Conservation (phyloP, 2,797 vertebrate species). For the Spondyliosoma cantharus region DNA sequence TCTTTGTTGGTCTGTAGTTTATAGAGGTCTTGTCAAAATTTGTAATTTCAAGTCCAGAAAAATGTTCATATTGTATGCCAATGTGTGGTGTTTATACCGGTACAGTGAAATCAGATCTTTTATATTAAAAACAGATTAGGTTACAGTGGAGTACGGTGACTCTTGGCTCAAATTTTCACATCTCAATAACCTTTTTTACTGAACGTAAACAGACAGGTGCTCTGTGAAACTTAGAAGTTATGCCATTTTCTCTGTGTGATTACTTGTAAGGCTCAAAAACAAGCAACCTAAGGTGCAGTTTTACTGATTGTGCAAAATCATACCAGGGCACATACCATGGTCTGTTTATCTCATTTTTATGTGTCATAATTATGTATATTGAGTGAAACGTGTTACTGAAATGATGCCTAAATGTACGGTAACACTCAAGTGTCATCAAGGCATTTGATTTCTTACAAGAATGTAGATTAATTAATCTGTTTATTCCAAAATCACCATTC, state of each 20-base stretch:
- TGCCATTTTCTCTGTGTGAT: constrained; percentile 35
- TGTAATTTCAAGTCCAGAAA: constrained; percentile 32
- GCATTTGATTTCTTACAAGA: constrained; percentile 32
- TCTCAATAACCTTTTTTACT: neutral
- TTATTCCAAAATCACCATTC: constrained; percentile 19
- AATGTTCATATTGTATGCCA: constrained; percentile 47
- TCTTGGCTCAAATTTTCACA: constrained; percentile 11
- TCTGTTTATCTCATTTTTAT: constrained; percentile 25
- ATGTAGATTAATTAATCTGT: constrained; percentile 29
- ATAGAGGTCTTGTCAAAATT: constrained; percentile 29
- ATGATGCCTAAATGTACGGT: constrained; percentile 20
- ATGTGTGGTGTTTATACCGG: constrained; percentile 46
- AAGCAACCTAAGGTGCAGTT: constrained; percentile 14
- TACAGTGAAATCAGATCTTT: constrained; percentile 47
- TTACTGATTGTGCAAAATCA: constrained; percentile 16
- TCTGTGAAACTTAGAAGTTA: constrained; percentile 19
- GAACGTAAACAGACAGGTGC: constrained; percentile 5
- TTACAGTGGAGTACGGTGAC: constrained; percentile 27
- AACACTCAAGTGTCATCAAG: neutral
- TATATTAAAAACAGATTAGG: constrained; percentile 33
- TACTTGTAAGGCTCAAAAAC: constrained; percentile 39
- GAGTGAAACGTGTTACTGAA: constrained; percentile 22
- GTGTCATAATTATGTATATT: constrained; percentile 17
- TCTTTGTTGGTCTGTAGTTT: constrained; percentile 40
- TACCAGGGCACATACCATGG: constrained; percentile 20